Evolutionary conservation across 2,888 invertebrate species (phyloP).

Genomic region (Clivina fossor): DNA sequence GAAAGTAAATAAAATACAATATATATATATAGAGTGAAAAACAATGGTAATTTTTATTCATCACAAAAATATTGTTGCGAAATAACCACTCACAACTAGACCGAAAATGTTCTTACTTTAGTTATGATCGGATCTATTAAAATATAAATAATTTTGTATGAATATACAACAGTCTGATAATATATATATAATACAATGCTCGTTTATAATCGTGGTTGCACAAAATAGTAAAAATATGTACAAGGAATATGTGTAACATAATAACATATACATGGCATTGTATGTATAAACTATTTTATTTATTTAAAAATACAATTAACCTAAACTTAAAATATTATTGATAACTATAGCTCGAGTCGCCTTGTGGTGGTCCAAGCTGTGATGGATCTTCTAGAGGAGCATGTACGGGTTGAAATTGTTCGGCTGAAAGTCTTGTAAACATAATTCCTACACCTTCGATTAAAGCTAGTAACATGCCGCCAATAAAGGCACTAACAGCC

Average conservation of each 20-base stretch:
- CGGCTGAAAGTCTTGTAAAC: slow-evolving; percentile 87
- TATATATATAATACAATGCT: too few species aligned
- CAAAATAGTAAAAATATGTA: slow-evolving; percentile 33
- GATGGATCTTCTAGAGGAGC: slow-evolving; percentile 78
- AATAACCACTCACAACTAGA: too few species aligned
- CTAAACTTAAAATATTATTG: slow-evolving; percentile 26
- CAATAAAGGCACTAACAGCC: slow-evolving; percentile 95
- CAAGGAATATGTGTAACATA: slow-evolving; percentile 29
- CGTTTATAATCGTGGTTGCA: too few species aligned
- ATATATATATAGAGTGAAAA: too few species aligned
- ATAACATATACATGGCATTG: slow-evolving; percentile 28
- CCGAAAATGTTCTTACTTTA: too few species aligned
- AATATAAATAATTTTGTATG: too few species aligned
- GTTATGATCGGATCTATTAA: too few species aligned
- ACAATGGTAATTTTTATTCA: too few species aligned
- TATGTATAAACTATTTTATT: too few species aligned
- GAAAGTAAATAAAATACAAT: too few species aligned
- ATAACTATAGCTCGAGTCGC: slow-evolving; percentile 24
- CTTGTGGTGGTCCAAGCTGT: slow-evolving; percentile 59
- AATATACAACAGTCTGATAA: too few species aligned
- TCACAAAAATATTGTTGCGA: too few species aligned
- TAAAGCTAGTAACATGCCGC: slow-evolving; percentile 90
- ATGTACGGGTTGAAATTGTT: slow-evolving; percentile 85
- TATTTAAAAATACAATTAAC: slow-evolving; percentile 10
- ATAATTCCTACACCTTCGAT: slow-evolving; percentile 98